Conservation (phyloP, 2,888 invertebrate genomes). For the Glyphotaelius pellucidus region DNA sequence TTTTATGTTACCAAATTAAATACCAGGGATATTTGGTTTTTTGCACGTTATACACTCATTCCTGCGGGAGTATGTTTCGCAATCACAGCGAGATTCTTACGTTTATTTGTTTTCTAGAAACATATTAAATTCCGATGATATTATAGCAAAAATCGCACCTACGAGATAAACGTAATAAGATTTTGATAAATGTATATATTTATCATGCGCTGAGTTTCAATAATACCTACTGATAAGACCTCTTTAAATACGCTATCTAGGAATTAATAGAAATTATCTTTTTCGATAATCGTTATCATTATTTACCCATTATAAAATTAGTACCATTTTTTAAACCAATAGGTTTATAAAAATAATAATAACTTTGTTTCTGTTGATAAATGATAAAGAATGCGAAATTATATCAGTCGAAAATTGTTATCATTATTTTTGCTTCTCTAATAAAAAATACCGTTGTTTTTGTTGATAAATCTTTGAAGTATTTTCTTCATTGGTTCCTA, state of each 20-base stretch:
- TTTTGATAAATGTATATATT: neutral
- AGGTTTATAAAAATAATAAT: too few relatives aligned
- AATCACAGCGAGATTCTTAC: neutral
- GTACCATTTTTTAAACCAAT: neutral
- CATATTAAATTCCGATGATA: neutral
- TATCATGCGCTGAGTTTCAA: neutral
- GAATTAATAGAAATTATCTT: neutral
- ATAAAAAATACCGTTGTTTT: neutral
- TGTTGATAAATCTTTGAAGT: neutral
- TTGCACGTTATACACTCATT: neutral
- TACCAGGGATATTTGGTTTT: neutral
- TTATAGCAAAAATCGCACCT: neutral
- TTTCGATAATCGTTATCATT: neutral
- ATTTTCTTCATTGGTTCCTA: neutral
- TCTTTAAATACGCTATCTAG: neutral
- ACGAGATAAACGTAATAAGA: neutral
- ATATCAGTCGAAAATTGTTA: too few relatives aligned
- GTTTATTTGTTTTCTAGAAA: neutral
- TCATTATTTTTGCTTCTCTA: neutral
- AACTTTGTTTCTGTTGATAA: too few relatives aligned
- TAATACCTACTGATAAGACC: neutral
- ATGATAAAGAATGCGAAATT: too few relatives aligned
- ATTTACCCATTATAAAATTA: neutral
- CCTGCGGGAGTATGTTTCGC: neutral
- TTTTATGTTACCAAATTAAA: conserved; percentile 27